Evolutionary conservation across 2,797 vertebrate genomes (phyloP), one percentile per base, ranked within the genome.

Genomic region (Anguilla pacifica): DNA sequence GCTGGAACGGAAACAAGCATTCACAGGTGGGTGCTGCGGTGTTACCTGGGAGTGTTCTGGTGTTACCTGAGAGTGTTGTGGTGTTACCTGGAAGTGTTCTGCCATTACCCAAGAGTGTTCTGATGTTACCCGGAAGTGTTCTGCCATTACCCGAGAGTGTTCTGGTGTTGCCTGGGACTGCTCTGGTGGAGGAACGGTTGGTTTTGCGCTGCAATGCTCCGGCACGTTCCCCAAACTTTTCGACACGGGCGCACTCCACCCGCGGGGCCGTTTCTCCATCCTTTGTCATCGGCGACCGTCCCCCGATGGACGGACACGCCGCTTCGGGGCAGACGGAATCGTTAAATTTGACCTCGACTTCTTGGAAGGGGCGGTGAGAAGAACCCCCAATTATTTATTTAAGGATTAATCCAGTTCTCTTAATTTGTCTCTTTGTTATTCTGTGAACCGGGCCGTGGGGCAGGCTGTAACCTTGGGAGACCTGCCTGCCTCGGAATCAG

Each of bases 371-470:
- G 19, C 4, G 64, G 64, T 11, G 64, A 89, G 87, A 82, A 79
- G 82, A 83, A 85, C 88, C 89, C 88, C 88, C 88, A 92, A 90
- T 92, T 90, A 91, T 92, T 92, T 91, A 91, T 92, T 92, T 91
- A 91, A 91, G 39, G 87, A 77, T 86, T 90, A 91, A 92, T 91
- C 88, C 84, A 59, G 46, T 86, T 89, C 88, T 87, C 86, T 61
- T 89, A 89, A 91, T 91, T 90, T 90, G 83, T 86, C 84, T 87
- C 79, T 89, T 91, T 88, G 64, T 86, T 89, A 84, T 86, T 84
- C 61, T 53, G 22, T 43, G 49, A 87, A n/a, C 59, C 82, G 35
- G n/a, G 81, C 82, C 39, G 43, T 19, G 70, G 70, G 83, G 85
- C 86, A 87, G 46, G 55, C 57, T 59, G 83, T 85, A 67, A 87